Evolutionary conservation across 2,888 invertebrate species (phyloP).

Genomic region (Druceiella hillmani): DNA sequence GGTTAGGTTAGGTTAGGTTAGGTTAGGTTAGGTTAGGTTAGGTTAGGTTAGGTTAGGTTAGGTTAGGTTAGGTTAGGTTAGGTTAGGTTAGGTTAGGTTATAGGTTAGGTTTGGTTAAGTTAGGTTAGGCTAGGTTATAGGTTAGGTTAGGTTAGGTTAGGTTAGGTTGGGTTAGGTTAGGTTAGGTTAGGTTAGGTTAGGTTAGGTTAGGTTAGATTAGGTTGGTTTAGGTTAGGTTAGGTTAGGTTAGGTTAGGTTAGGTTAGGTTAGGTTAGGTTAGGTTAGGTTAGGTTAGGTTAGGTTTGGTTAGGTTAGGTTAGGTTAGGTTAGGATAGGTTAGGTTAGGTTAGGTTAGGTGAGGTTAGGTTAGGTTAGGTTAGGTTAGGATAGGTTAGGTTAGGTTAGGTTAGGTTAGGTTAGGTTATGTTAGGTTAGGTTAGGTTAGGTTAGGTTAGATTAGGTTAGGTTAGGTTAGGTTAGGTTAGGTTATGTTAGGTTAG

Average conservation of each 20-base stretch:
- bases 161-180: constrained; percentile 19
- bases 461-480: constrained; percentile 15
- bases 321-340: constrained; percentile 22
- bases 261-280: constrained; percentile 23
- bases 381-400: constrained; percentile 24
- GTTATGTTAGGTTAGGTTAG: constrained; percentile 7
- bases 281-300: constrained; percentile 24
- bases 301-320: constrained; percentile 23
- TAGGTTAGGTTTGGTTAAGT: constrained; percentile 10
- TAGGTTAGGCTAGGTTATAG: constrained; percentile 16
- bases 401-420: constrained; percentile 9
- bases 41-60: constrained; percentile 19
- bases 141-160: constrained; percentile 19
- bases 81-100: constrained; percentile 11
- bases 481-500: constrained; percentile 8
- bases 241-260: constrained; percentile 20
- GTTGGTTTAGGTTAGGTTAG: constrained; percentile 23
- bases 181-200: constrained; percentile 21
- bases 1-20: constrained; percentile 20
- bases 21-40: constrained; percentile 21
- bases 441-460: constrained; percentile 14
- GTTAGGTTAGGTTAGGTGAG: constrained; percentile 21
- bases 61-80: constrained; percentile 14
- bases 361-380: constrained; percentile 23
- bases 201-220: constrained; percentile 22